Evolutionary conservation across 2,888 invertebrate species (phyloP).

Genomic region (Antheraea yamamai): DNA sequence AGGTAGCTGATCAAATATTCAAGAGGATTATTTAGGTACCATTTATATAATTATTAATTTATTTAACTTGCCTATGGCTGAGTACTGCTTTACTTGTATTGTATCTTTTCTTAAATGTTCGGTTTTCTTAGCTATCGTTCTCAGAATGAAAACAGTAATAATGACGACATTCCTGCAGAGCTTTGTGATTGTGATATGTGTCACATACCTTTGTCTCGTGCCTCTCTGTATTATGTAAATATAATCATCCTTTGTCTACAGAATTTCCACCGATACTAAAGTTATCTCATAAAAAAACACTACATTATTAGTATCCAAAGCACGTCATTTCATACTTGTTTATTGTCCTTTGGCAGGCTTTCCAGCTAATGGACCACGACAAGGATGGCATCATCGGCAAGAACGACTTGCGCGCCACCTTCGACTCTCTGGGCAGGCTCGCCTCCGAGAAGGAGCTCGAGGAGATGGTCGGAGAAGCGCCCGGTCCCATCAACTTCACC

Average conservation of each 20-base stretch:
- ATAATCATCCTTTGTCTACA: slow-evolving; percentile 24
- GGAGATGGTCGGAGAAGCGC: slow-evolving; percentile 92
- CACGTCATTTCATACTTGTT: neutral
- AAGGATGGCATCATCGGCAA: slow-evolving; percentile 96
- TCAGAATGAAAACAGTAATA: slow-evolving; percentile 26
- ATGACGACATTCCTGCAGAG: slow-evolving; percentile 32
- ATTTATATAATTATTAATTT: neutral
- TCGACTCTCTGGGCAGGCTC: slow-evolving; percentile 95
- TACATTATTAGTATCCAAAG: neutral
- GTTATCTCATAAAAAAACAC: neutral
- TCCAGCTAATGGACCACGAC: slow-evolving; percentile 97
- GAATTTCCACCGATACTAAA: neutral
- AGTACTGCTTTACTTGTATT: neutral
- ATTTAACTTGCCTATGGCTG: neutral
- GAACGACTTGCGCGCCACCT: slow-evolving; percentile 94
- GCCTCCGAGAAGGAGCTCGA: slow-evolving; percentile 95
- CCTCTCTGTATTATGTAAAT: slow-evolving; percentile 58
- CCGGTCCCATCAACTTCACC: slow-evolving; percentile 97
- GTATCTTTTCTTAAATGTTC: neutral
- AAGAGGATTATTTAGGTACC: no score
- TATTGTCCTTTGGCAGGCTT: slow-evolving; percentile 83
- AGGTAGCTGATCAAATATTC: no score
- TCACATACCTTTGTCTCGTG: slow-evolving; percentile 52
- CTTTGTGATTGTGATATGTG: slow-evolving; percentile 33
- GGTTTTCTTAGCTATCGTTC: slow-evolving; percentile 1